Evolutionary conservation across 2,113 vertebrate species (phyloP).

Genomic region (Microtus ochrogaster): DNA sequence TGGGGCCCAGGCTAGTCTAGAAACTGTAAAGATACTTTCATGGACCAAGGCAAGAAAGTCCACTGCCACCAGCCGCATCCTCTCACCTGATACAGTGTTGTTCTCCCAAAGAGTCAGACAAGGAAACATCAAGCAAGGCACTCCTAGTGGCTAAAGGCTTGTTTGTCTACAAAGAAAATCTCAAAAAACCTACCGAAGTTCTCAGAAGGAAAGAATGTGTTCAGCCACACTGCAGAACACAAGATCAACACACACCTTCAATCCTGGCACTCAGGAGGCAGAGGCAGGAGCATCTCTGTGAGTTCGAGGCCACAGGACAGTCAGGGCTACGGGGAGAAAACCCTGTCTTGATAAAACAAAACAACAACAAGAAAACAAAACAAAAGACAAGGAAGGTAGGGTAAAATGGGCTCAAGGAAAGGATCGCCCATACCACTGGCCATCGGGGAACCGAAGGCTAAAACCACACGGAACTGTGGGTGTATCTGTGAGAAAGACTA

Average conservation of each 20-base stretch:
- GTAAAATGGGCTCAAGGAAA: background rate
- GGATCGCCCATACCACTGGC: background rate
- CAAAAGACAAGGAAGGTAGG: background rate
- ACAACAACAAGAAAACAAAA: background rate
- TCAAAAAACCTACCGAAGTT: background rate
- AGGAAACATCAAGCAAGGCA: background rate
- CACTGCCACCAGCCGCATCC: background rate
- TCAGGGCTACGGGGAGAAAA: background rate
- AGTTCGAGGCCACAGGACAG: background rate
- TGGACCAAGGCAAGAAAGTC: background rate
- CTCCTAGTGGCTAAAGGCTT: background rate
- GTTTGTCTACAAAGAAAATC: background rate
- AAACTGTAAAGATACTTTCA: background rate
- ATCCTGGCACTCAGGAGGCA: too few relatives aligned
- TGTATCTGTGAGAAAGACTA: background rate
- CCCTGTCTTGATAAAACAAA: background rate
- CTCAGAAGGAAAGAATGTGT: background rate
- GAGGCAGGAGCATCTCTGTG: background rate
- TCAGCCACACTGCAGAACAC: background rate
- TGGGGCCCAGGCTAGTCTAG: background rate
- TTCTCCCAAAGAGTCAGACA: background rate
- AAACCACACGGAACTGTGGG: background rate
- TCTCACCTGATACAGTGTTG: background rate
- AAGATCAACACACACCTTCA: background rate
- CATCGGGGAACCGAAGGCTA: background rate